Evolutionary conservation across 2,113 vertebrate species (phyloP).

Genomic region (Erythrocercus mccallii): DNA sequence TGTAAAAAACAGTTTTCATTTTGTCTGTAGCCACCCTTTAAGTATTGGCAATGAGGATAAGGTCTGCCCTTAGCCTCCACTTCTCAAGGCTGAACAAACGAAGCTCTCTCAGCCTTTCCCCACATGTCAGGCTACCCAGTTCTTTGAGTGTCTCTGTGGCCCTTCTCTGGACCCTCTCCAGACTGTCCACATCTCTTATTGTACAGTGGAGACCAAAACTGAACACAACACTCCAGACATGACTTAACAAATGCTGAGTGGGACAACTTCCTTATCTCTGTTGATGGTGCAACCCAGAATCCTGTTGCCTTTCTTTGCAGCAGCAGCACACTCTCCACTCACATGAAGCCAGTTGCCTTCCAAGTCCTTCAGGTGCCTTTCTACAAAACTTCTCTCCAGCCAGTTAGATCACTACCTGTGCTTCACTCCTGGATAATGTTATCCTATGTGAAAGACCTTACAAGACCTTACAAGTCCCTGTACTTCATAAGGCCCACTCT

Average conservation of each 20-base stretch:
- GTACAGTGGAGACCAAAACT: neutral
- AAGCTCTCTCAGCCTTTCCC: neutral
- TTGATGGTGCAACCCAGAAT: neutral
- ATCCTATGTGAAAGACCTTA: neutral
- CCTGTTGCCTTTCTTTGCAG: neutral
- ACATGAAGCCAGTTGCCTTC: accelerated
- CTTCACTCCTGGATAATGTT: neutral
- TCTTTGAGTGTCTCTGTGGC: neutral
- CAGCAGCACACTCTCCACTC: neutral
- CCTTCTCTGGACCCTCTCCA: neutral
- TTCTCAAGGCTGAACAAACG: neutral
- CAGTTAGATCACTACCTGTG: neutral
- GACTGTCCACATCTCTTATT: no score
- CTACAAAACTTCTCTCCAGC: neutral
- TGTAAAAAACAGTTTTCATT: neutral
- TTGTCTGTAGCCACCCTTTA: neutral
- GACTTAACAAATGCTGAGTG: neutral
- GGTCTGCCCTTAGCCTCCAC: neutral
- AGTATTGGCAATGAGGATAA: neutral
- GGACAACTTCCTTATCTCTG: neutral
- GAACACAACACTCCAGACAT: neutral
- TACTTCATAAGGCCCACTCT: neutral
- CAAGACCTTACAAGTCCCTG: no score
- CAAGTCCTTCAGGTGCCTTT: neutral
- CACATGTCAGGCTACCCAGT: neutral